These are phyloP conservation scores for Drosophila bocki DNA, from an alignment of 1,140 invertebrate species.

Conservation along the genomic window DNA sequence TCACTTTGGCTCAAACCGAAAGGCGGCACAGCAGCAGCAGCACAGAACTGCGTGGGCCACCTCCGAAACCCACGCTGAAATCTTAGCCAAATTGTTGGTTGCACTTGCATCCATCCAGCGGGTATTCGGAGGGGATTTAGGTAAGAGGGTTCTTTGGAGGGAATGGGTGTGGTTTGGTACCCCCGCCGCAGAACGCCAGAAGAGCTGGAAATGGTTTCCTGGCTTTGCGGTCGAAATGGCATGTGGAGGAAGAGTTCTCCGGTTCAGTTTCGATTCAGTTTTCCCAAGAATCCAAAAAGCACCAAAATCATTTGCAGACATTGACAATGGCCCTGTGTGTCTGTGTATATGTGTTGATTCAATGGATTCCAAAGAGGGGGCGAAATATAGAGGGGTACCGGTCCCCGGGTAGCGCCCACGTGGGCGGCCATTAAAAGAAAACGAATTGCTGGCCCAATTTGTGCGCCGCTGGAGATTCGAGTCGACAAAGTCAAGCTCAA, in stretches of 20 bases:
- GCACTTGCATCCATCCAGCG: conserved; percentile 58
- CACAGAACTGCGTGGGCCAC: conserved; percentile 56
- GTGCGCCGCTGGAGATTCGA: conserved; percentile 49
- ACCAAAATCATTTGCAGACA: conserved; percentile 51
- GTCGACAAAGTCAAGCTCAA: conserved; percentile 51
- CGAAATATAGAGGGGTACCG: conserved; percentile 8
- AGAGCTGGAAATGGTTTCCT: conserved; percentile 43
- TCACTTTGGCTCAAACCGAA: conserved; percentile 42
- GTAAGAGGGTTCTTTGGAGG: background rate
- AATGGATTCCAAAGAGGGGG: conserved; percentile 14
- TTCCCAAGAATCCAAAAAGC: conserved; percentile 16
- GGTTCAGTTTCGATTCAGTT: conserved; percentile 17
- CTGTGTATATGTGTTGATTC: conserved; percentile 6
- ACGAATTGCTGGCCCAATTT: conserved; percentile 72
- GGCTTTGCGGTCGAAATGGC: conserved; percentile 58
- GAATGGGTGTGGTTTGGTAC: conserved; percentile 6
- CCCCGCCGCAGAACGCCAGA: conserved; percentile 44
- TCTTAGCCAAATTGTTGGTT: conserved; percentile 71
- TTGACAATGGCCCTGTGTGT: conserved; percentile 63
- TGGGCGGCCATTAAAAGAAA: conserved; percentile 69
- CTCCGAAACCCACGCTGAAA: conserved; percentile 59
- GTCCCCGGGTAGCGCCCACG: conserved; percentile 22
- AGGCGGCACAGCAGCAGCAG: conserved; percentile 4
- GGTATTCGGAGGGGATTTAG: conserved; percentile 1
- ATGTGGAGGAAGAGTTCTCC: conserved; percentile 33